phyloP scores from a whole-genome alignment of 2,888 invertebrate species.

The Synanthedon tipuliformis region DNA sequence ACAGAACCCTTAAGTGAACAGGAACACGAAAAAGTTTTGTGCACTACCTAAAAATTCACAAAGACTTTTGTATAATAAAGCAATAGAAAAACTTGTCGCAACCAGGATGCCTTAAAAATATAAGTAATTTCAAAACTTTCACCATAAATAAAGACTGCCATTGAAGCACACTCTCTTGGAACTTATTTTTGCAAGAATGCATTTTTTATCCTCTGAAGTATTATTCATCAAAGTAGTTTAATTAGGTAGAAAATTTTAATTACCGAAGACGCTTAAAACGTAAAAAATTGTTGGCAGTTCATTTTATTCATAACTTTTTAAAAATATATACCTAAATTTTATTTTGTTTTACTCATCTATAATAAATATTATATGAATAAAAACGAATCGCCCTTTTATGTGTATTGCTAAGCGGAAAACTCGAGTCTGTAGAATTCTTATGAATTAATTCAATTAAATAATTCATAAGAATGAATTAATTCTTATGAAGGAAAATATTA shows the following conservation, averaged over 20 bases:
- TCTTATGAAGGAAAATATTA: too few species aligned
- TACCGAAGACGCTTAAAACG: neutral
- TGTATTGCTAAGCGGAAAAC: too few species aligned
- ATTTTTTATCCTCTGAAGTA: constrained; percentile 4
- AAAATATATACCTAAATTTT: too few species aligned
- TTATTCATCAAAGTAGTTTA: neutral
- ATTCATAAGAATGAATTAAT: too few species aligned
- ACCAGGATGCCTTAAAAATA: constrained; percentile 15
- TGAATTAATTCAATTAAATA: too few species aligned
- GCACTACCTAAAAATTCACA: constrained; percentile 1
- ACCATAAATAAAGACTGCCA: constrained; percentile 8
- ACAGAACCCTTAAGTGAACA: neutral
- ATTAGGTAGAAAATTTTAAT: neutral
- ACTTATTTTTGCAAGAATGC: constrained; percentile 18
- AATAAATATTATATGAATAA: too few species aligned
- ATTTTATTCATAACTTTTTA: too few species aligned
- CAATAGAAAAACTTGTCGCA: constrained; percentile 17
- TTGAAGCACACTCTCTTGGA: constrained; percentile 4
- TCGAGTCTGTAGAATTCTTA: too few species aligned
- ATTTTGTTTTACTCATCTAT: too few species aligned
- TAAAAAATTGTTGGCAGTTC: too few species aligned
- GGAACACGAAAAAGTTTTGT: neutral
- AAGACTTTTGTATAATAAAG: constrained; percentile 19
- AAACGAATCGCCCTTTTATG: too few species aligned
- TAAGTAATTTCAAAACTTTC: constrained; percentile 4